Conservation (phyloP, 2,113 vertebrate species). For the Camelus bactrianus region DNA sequence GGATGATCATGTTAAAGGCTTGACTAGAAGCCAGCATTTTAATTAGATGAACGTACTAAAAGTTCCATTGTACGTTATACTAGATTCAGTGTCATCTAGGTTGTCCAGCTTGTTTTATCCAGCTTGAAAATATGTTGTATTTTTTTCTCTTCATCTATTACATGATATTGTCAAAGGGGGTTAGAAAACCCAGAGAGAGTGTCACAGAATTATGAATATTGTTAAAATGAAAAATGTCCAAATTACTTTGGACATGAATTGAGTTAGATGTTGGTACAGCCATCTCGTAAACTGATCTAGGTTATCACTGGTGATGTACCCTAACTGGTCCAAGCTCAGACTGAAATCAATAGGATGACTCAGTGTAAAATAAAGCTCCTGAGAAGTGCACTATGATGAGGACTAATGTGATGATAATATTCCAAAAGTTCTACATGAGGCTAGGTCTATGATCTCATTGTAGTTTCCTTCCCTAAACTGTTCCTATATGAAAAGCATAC, state of each 20-base stretch:
- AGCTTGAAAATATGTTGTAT: background rate
- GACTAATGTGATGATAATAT: background rate
- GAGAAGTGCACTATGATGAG: background rate
- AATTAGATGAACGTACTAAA: background rate
- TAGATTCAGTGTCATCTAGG: background rate
- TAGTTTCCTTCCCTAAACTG: slow-evolving; percentile 32
- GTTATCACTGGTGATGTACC: background rate
- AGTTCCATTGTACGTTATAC: background rate
- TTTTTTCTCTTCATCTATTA: background rate
- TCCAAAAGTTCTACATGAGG: background rate
- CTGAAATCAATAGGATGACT: background rate
- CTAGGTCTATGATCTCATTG: background rate
- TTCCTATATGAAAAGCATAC: background rate
- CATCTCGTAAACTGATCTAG: background rate
- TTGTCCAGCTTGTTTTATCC: background rate
- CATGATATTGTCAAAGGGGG: background rate
- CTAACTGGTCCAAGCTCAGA: slow-evolving; percentile 3
- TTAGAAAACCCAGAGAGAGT: background rate
- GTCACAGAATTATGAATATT: background rate
- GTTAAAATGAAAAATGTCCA: background rate
- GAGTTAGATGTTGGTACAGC: background rate
- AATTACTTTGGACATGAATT: background rate
- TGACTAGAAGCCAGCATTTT: background rate
- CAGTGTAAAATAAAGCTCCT: background rate
- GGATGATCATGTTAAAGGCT: background rate